Base-by-base conservation (phyloP, 2,797 vertebrate species). In the Lerista edwardsae region DNA sequence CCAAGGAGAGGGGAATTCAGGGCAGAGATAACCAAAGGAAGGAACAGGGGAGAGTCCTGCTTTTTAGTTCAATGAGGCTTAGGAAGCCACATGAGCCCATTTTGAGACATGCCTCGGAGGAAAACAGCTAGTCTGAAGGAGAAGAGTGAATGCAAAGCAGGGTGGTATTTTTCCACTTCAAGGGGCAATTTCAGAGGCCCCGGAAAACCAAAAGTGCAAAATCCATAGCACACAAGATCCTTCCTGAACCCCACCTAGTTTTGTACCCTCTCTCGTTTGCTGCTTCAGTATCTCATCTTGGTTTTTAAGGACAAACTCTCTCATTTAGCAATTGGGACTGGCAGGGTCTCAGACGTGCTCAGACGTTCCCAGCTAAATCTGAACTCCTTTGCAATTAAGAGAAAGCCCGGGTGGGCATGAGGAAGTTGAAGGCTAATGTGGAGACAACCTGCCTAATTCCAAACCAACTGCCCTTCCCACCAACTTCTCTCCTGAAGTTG, bases 401-500 rank as follows among this genome's bases (percentile, higher is more conserved):
- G 27, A 51, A 10, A 9, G 31, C 21, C 36, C 39, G 14, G 25
- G 64, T 3, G 62, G 62, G 51, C 21, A 29, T 12, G 29, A 51
- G 41, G n/a, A 39, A 75, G 5, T 41, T 29, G 44, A 57, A 64
- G 41, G 44, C 59, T 64, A 36, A 34, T 41, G 61, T 27, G 64
- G 78, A 36, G 79, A 36, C 36, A 25, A 36, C 31, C 2, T 6
- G 41, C 59, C n/a, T 7, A 5, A 8, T 39, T 25, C 69, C 77
- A 7, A 79, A 47, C 17, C 2, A 19, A 19, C 75, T 31, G 12
- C 6, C 31, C 68, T 69, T 0, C 55, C 65, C 85, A 61, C 80
- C 31, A 69, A 72, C 84, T n/a, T 72, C 62, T 27, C 80, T 71
- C 74, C 82, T 61, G 59, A 44, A 72, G 59, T 61, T 72, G 27